Evolutionary conservation across 2,888 invertebrate species (phyloP).

Genomic region (Drosophila atripex): DNA sequence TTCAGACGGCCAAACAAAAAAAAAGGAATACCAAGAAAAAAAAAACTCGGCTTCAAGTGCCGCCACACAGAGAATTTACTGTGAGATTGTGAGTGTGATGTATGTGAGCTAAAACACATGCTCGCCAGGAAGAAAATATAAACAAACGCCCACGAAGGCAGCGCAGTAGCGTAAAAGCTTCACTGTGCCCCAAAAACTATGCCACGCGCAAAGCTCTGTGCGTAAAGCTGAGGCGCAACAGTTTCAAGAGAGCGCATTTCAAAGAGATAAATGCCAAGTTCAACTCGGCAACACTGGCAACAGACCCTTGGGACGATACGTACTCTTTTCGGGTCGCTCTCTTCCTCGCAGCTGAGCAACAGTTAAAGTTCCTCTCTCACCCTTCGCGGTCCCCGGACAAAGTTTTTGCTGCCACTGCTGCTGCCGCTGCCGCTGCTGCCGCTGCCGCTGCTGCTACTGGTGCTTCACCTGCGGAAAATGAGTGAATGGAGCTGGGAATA

Average conservation of each 20-base stretch:
- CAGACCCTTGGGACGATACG: background rate
- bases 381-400: conserved; percentile 65
- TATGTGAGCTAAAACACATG: conserved; percentile 62
- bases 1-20: conserved; percentile 72
- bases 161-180: conserved; percentile 61
- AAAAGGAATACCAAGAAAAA: conserved; percentile 20
- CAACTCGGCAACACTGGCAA: conserved; percentile 67
- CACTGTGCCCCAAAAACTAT: conserved; percentile 56
- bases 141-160: conserved; percentile 68
- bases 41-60: conserved; percentile 50
- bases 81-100: conserved; percentile 25
- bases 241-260: conserved; percentile 35
- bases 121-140: conserved; percentile 67
- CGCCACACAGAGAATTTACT: conserved; percentile 26
- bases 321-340: conserved; percentile 11
- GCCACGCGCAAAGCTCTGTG: conserved; percentile 64
- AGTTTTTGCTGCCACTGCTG: conserved; percentile 23
- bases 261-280: conserved; percentile 30
- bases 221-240: conserved; percentile 65
- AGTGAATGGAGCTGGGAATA: conserved; percentile 50
- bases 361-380: conserved; percentile 62
- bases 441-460: conserved; percentile 24
- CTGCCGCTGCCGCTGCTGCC: no score
- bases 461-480: conserved; percentile 51
- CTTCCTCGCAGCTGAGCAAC: conserved; percentile 59